These are phyloP conservation scores for Eudiplozoon nipponicum DNA, from an alignment of 2,888 invertebrate species.

Conservation along the genomic window DNA sequence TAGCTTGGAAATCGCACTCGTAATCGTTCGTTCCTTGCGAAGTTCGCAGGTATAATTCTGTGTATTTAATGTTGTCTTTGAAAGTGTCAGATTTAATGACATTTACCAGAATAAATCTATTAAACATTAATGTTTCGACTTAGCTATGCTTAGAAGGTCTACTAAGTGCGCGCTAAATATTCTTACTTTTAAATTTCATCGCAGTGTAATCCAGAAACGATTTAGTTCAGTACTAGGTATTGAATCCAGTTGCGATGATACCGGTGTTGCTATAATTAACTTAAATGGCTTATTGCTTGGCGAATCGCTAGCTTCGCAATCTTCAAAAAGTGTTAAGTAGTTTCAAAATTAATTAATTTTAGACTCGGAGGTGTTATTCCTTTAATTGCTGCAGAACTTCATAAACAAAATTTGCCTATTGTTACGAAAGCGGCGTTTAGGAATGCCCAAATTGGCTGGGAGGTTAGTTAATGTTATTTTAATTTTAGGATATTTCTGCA, in stretches of 20 bases:
- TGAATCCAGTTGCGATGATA: constrained; percentile 89
- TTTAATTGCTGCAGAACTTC: constrained; percentile 46
- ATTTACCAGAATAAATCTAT: too few species aligned
- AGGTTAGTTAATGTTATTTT: constrained; percentile 4
- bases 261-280: constrained; percentile 56
- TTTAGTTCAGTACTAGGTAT: constrained; percentile 48
- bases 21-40: too few species aligned
- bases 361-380: constrained; percentile 64
- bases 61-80: too few species aligned
- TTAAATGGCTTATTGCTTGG: constrained; percentile 40
- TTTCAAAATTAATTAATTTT: constrained; percentile 19
- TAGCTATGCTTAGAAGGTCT: too few species aligned
- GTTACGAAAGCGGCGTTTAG: constrained; percentile 33
- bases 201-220: too few species aligned
- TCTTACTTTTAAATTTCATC: too few species aligned
- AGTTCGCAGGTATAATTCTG: too few species aligned
- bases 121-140: too few species aligned
- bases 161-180: too few species aligned
- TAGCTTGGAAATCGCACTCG: too few species aligned
- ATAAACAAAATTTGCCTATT: constrained; percentile 41
- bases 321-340: constrained; percentile 36
- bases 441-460: constrained; percentile 30
- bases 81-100: too few species aligned
- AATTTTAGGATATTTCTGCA: constrained; percentile 39
- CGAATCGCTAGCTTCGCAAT: constrained; percentile 50